These are phyloP conservation scores for Oreochromis tanganicae DNA, from an alignment of 2,113 vertebrate species.

Conservation along the genomic window DNA sequence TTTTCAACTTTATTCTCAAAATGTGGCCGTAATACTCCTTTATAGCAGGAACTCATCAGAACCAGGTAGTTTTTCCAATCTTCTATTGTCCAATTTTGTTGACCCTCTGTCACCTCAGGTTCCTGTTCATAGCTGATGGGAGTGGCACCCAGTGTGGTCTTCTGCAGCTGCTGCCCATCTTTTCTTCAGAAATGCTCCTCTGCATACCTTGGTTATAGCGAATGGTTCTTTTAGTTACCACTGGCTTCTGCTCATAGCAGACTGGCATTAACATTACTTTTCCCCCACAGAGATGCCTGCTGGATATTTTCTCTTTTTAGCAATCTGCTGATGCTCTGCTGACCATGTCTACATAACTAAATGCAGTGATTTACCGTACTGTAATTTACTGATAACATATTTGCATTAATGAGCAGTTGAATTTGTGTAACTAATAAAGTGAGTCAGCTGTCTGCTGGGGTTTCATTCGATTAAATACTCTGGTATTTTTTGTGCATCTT, in stretches of 20 bases:
- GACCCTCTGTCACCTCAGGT: neutral
- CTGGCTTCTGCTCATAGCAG: neutral
- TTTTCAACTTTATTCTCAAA: neutral
- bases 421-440: neutral
- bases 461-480: neutral
- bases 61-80: neutral
- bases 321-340: neutral
- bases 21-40: neutral
- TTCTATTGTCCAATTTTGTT: neutral
- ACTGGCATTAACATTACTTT: neutral
- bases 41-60: neutral
- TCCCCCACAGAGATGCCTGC: neutral
- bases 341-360: neutral
- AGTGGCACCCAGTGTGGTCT: neutral
- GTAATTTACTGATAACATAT: neutral
- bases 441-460: neutral
- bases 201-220: neutral
- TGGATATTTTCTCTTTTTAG: neutral
- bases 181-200: neutral
- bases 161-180: neutral
- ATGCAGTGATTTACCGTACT: neutral
- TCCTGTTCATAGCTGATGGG: neutral
- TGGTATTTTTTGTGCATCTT: neutral
- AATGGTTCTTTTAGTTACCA: neutral
- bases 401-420: neutral